Conservation (phyloP, 92 coral and sea anemone genomes). For the Nematostella vectensis region DNA sequence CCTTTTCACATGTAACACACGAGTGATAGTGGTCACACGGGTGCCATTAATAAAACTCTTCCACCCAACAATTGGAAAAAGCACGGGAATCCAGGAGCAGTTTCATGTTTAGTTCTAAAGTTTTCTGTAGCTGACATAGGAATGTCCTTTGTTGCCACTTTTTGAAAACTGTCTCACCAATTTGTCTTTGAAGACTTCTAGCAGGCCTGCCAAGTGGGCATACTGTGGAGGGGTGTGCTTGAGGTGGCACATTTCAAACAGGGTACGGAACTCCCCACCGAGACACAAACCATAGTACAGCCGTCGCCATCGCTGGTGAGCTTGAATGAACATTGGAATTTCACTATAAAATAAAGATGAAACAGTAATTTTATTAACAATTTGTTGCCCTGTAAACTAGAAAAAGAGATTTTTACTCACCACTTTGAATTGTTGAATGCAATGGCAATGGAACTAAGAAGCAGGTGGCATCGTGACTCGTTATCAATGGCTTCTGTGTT, state of each 20-base stretch:
- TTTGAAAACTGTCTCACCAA: constrained; percentile 64
- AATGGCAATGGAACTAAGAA: constrained; percentile 79
- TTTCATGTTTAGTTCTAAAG: too few species aligned
- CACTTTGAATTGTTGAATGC: constrained; percentile 89
- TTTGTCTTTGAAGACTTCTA: constrained; percentile 90
- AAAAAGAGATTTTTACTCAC: constrained; percentile 43
- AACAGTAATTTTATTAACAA: too few species aligned
- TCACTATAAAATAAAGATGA: constrained; percentile 36
- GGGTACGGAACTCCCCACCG: constrained; percentile 92
- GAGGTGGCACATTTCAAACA: constrained; percentile 82
- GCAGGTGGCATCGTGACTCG: constrained; percentile 89
- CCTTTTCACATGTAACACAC: too few species aligned
- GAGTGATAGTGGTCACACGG: too few species aligned
- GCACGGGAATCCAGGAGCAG: too few species aligned
- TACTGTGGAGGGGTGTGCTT: constrained; percentile 69
- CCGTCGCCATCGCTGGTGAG: constrained; percentile 85
- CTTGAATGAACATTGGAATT: constrained; percentile 83
- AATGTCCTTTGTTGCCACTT: too few species aligned
- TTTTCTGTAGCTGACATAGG: too few species aligned
- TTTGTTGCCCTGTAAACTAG: too few species aligned
- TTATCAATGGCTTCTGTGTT: constrained; percentile 63
- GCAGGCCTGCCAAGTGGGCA: constrained; percentile 81
- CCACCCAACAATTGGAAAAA: too few species aligned
- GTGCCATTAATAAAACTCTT: too few species aligned
- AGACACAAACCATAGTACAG: constrained; percentile 82